These are phyloP conservation scores for Propithecus coquereli DNA, from an alignment of 2,113 vertebrate genomes.

Conservation along the genomic window DNA sequence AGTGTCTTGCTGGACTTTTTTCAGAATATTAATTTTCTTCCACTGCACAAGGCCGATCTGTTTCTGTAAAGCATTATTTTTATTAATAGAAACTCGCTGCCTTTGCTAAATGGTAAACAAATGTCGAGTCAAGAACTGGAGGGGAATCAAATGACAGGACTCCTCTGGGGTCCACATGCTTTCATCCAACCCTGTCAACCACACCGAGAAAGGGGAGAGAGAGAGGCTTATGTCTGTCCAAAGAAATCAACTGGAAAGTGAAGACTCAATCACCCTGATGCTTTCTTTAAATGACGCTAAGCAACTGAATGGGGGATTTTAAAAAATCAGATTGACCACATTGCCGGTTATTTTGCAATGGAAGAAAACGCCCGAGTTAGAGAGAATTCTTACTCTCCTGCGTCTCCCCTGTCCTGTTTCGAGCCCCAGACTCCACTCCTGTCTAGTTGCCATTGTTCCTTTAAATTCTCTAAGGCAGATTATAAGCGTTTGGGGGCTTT, in stretches of 20 bases:
- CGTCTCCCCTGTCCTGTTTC: neutral
- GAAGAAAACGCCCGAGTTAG: neutral
- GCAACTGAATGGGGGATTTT: neutral
- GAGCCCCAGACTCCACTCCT: neutral
- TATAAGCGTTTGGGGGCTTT: neutral
- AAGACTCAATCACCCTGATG: neutral
- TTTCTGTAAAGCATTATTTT: neutral
- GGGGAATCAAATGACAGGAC: neutral
- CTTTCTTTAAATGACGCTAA: neutral
- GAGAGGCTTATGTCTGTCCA: accelerated
- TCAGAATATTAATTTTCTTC: neutral
- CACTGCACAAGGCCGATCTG: neutral
- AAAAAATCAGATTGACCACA: neutral
- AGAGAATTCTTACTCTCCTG: neutral
- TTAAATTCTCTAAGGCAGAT: neutral
- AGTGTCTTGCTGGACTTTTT: neutral
- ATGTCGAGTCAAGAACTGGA: neutral
- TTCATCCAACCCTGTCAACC: neutral
- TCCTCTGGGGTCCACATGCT: neutral
- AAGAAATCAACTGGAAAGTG: neutral
- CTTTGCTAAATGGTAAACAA: neutral
- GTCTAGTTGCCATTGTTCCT: neutral
- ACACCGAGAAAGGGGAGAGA: too few relatives aligned
- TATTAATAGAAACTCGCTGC: neutral
- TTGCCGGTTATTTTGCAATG: neutral